Conservation (phyloP, 1,140 invertebrate genomes). For the Leptoteleia sp. region DNA sequence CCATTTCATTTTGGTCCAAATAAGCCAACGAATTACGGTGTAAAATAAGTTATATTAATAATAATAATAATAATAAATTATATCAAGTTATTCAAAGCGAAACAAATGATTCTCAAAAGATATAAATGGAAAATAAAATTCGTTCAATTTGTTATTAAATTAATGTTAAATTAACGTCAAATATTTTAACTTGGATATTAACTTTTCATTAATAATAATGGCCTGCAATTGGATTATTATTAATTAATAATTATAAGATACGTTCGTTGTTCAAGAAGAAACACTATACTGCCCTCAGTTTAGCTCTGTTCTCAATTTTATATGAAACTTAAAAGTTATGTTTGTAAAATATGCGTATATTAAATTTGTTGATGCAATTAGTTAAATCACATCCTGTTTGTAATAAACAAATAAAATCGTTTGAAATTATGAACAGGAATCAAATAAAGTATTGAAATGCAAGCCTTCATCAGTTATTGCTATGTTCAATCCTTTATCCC, state of each 20-base stretch:
- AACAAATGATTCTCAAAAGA: neutral
- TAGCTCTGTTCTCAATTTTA: constrained; percentile 49
- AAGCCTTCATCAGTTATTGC: too few species aligned
- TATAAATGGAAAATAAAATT: neutral
- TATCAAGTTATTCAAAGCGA: neutral
- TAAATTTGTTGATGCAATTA: constrained; percentile 70
- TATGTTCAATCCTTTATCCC: too few species aligned
- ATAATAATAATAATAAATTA: too few species aligned
- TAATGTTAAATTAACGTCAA: neutral
- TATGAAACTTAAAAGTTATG: constrained; percentile 16
- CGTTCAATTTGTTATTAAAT: too few species aligned
- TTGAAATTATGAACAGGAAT: too few species aligned
- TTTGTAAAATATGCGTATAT: constrained; percentile 39
- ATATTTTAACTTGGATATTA: neutral
- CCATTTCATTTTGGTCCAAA: neutral
- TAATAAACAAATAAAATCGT: constrained; percentile 30
- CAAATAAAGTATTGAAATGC: neutral
- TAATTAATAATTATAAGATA: constrained; percentile 19
- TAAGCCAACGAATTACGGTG: neutral
- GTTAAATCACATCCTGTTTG: constrained; percentile 20
- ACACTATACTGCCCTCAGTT: constrained; percentile 71
- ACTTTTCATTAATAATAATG: neutral
- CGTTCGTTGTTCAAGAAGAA: constrained; percentile 56
- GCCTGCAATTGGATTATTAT: constrained; percentile 66
- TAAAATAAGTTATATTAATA: constrained; percentile 29